A percentile compares a stretch with the other conserved stretches of the same genome.
Conservation (phyloP, 1,140 invertebrate species). For the Diplogasteroides magnus region DNA sequence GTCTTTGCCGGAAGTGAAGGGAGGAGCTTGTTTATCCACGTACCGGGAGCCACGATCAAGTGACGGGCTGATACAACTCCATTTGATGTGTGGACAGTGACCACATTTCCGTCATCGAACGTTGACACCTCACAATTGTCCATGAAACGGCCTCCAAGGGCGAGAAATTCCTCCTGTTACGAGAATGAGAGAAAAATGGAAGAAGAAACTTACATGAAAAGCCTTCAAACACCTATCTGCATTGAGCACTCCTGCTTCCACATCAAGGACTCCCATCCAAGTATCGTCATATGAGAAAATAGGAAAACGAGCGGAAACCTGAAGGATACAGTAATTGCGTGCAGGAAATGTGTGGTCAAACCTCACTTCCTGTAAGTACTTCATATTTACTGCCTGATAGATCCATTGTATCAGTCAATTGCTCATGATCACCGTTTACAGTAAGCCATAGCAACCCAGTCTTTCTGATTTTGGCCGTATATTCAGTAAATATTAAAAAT, state of each 20-base stretch:
- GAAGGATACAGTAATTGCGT: not conserved
- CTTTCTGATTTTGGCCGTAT: slow-evolving; percentile 24
- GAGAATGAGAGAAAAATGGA: no score
- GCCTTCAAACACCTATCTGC: slow-evolving; percentile 27
- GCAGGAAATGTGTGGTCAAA: not conserved
- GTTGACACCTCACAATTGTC: not conserved
- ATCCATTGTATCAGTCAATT: slow-evolving; percentile 9
- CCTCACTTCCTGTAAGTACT: slow-evolving; percentile 11
- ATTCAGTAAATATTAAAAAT: not conserved
- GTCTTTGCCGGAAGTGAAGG: not conserved
- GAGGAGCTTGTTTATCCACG: not conserved
- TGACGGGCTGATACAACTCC: not conserved
- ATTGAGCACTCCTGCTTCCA: slow-evolving; percentile 21
- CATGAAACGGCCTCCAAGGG: no score
- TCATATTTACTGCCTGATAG: slow-evolving; percentile 11
- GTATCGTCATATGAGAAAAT: slow-evolving; percentile 13
- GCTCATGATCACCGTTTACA: not conserved
- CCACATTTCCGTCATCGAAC: not conserved
- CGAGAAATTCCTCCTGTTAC: no score
- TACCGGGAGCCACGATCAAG: not conserved
- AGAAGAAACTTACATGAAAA: slow-evolving; percentile 5
- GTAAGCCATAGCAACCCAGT: slow-evolving; percentile 20
- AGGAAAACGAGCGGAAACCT: slow-evolving; percentile 15
- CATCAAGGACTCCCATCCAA: slow-evolving; percentile 16
- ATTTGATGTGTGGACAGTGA: not conserved